Evolutionary conservation across 2,797 vertebrate species (phyloP), one percentile per base, ranked within the genome.

Genomic region (Gobionotothen gibberifrons): DNA sequence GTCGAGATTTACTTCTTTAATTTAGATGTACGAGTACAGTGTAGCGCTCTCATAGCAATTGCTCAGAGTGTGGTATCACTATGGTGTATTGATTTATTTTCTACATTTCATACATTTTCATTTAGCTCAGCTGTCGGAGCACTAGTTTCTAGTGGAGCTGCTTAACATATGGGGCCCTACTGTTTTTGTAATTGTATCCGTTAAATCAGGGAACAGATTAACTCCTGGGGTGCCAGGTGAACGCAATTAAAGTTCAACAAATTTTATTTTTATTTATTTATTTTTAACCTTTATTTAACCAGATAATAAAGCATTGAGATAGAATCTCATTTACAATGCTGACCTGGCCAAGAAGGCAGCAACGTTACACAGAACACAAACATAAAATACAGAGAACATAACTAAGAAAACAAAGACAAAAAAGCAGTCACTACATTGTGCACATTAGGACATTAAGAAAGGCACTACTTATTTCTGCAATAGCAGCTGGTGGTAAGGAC

Each of bases 101-200:
- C 1, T 49, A 76, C 65, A 48, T 83, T 79, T 83, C 53, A 69
- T 65, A 32, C 46, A 62, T 82, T 86, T 76, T 84, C 47, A 56
- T 80, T 46, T 42, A 5, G 70, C 78, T 62, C 80, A 77, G 81
- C 67, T 87, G 86, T 82, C 74, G 43, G 40, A 79, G 69, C 80
- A 17, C 49, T 15, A 22, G 29, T 15, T 77, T 26, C 57, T 14
- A 11, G 21, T 9, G 26, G 29, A 9, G 60, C 62, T 81, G 64
- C 51, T 86, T 76, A 76, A 54, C 66, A 66, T 61, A 70, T 74
- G 43, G 47, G 65, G 49, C 17, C 80, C 72, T 40, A 69, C 85
- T 85, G 83, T 11, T 80, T 79, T 68, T 66, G 60, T 83, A 81
- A 77, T 82, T 83, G 72, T 43, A 83, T 63, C 71, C 68, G 29